Percentiles rank a stretch among this genome's conserved stretches.
phyloP scores from a whole-genome alignment of 2,797 vertebrate species.

The Pteronotus mesoamericanus region DNA sequence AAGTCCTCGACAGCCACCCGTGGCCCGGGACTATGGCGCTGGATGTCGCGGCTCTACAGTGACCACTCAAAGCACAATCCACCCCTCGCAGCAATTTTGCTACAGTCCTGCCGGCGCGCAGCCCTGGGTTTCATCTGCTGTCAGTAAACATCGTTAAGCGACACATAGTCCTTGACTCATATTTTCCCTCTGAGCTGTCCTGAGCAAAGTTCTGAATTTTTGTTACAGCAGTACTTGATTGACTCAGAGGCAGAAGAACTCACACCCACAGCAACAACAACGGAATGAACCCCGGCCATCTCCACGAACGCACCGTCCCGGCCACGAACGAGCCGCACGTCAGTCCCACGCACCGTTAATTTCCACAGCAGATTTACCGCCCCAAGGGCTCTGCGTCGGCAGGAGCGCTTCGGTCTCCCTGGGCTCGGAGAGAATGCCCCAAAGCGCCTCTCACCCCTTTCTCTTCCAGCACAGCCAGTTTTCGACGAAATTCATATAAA shows the following conservation, averaged over 20 bases:
- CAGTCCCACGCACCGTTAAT: conserved; percentile 28
- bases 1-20: not conserved
- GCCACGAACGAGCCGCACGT: conserved; percentile 45
- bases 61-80: not conserved
- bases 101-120: rapidly evolving
- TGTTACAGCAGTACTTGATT: not conserved
- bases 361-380: conserved; percentile 28
- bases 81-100: not conserved
- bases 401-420: not conserved
- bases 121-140: not conserved
- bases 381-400: not conserved
- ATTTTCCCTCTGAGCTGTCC: not conserved
- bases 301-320: not conserved
- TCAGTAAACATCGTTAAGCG: not conserved
- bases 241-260: not conserved
- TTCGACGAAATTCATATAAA: not conserved
- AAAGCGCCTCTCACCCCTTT: not conserved
- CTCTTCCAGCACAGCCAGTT: not conserved
- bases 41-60: no score
- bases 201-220: not conserved
- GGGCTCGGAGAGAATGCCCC: not conserved
- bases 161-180: not conserved
- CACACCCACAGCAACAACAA: rapidly evolving
- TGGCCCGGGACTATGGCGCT: not conserved
- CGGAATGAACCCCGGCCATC: not conserved